phyloP scores from a whole-genome alignment of 2,113 vertebrate genomes.

The Oophaga pumilio region DNA sequence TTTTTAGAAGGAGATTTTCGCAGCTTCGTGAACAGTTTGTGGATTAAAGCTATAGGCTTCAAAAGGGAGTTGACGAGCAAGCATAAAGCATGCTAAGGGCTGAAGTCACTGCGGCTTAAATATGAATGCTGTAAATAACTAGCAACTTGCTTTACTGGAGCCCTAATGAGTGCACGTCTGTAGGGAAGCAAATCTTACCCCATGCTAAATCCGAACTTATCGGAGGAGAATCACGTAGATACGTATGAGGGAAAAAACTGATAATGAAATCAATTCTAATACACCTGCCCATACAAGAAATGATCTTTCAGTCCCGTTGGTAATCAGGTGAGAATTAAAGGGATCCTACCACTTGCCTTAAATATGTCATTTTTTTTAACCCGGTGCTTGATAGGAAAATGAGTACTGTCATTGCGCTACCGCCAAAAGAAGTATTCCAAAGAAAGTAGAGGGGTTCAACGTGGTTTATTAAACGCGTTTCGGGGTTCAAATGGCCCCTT shows the following conservation, averaged over 20 bases:
- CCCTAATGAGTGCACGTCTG: slow-evolving; percentile 53
- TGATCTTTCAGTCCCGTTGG: neutral
- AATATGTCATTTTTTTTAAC: no score
- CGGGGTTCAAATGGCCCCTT: no score
- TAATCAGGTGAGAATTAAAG: neutral
- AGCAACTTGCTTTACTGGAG: slow-evolving; percentile 59
- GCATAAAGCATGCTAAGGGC: slow-evolving; percentile 62
- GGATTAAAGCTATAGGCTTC: slow-evolving; percentile 67
- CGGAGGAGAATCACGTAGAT: neutral
- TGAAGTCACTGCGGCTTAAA: slow-evolving; percentile 65
- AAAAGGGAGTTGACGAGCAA: slow-evolving; percentile 62
- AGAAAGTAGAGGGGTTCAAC: no score
- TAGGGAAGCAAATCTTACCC: neutral
- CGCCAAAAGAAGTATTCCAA: no score
- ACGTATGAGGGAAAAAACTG: neutral
- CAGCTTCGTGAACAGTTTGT: slow-evolving; percentile 63
- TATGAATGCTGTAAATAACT: slow-evolving; percentile 66
- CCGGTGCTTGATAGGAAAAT: no score
- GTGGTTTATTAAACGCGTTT: no score
- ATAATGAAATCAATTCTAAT: neutral
- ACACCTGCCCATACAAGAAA: neutral
- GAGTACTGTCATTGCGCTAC: no score
- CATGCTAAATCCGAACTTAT: slow-evolving; percentile 10
- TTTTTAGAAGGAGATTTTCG: slow-evolving; percentile 65
- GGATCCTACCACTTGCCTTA: no score